Conservation (phyloP, 2,797 vertebrate species). For the Lemur catta region DNA sequence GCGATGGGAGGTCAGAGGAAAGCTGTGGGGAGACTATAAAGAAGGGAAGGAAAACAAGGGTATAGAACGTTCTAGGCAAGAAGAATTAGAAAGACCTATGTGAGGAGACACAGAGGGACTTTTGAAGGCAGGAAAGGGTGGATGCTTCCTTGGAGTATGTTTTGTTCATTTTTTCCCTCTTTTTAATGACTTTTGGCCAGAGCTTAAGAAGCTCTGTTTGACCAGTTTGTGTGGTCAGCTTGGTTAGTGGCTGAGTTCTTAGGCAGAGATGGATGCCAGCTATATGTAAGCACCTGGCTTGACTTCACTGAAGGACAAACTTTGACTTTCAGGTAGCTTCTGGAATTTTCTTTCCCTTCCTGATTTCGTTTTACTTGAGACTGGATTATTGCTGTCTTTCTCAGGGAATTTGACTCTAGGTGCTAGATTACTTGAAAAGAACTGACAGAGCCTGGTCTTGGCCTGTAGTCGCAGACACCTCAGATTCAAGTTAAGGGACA, state of each 20-base stretch:
- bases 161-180: not conserved
- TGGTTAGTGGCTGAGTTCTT: conserved; percentile 22
- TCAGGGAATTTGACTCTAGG: not conserved
- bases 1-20: not conserved
- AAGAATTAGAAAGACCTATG: not conserved
- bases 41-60: not conserved
- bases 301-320: not conserved
- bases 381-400: conserved; percentile 12
- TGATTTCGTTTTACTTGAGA: not conserved
- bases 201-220: conserved; percentile 24
- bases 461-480: not conserved
- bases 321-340: conserved; percentile 13
- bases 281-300: not conserved
- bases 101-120: not conserved
- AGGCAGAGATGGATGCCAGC: not conserved
- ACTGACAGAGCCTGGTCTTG: not conserved
- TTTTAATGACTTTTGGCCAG: not conserved
- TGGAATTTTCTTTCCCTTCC: not conserved
- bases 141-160: not conserved
- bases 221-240: not conserved
- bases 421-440: not conserved
- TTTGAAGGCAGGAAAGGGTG: conserved; percentile 23
- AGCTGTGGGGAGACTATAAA: not conserved
- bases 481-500: not conserved
- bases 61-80: not conserved